Evolutionary conservation across 2,797 vertebrate species (phyloP), one percentile per base, ranked within the genome.

Genomic region (Hippoglossus hippoglossus): DNA sequence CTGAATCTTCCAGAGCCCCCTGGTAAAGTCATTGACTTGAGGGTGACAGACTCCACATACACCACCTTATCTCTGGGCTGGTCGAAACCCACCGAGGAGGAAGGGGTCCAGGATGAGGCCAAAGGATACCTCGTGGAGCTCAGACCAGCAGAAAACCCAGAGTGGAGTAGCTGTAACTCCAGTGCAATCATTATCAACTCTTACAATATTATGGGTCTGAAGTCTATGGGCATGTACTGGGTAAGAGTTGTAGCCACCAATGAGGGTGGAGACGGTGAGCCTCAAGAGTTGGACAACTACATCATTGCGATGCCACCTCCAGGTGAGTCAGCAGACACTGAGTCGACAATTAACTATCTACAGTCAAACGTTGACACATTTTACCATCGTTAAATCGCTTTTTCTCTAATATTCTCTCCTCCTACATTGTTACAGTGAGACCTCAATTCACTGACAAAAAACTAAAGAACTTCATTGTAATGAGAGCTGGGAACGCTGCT

Each of bases 71-170:
- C 94, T 1, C 78, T 98, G 84, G 87, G 85, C 15, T 98, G 97
- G 97, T 93, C 63, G 36, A 94, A 87, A 86, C 96, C 97, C 0
- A 93, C 77, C 0, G 59, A 87, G 13, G 87, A 93, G 46, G 87
- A 93, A 1, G 95, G 93, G 1, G 91, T 94, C 63, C 86, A 92
- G 66, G 93, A 91, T 7, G 87, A 90, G 25, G 94, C 95, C 34
- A 96, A 94, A 80, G 96, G 96, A 12, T 98, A 97, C 0, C 88
- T 95, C 79, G 95, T 97, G 71, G 96, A 98, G 84, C 79, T 96
- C 60, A 90, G 94, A 60, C 84, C 93, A 74, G 88, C 91, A 11
- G 93, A 93, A 67, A 91, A 88, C 80, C 85, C 90, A 36, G 94
- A 88, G 46, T 98, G 97, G 97, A 74, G 64, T 62, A 93, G 91